Evolutionary conservation across 2,797 vertebrate species (phyloP), one percentile per base, ranked within the genome.

Genomic region (Anas flavirostris): DNA sequence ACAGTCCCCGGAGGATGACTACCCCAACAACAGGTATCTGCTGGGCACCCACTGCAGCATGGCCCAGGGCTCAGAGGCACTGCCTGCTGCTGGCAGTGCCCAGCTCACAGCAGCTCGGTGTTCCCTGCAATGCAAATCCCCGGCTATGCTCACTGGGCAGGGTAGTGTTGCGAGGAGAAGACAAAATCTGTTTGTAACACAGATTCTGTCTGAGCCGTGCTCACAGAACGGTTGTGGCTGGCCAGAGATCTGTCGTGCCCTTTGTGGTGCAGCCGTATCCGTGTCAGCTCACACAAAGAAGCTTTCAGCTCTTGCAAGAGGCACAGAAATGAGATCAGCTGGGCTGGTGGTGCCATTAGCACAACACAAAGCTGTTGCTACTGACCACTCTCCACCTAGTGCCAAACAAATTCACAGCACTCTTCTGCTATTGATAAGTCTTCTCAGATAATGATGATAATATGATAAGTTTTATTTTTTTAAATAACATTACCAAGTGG

Each of bases 111-210:
- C 1, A 7, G n/a, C 23, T 60, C 29, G 5, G 25, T 70, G 48
- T 23, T 78, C 58, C 22, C 48, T 43, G 37, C 67, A 73, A 12
- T 33, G 28, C 21, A 43, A 48, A 48, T 41, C 28, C 33, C n/a
- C 31, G 41, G 72, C 23, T 64, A 6, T 1, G 0, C 44, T 67
- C 16, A 19, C 63, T 77, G 78, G 53, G 37, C 26, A 48, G 50
- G 22, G 25, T 23, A 22, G 9, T 0, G 1, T 67, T 33, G 74
- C 0, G 0, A 16, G 68, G 43, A 12, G 56, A 41, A 33, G 9
- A 50, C 5, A 10, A 62, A 72, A 43, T 21, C 43, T 58, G 0
- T 82, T 63, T 55, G 55, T 73, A 41, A 62, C 3, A 31, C 17
- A 55, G 56, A 8, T 58, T 52, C 35, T 75, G 44, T 60, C 19